Conservation (phyloP, 2,113 vertebrate species). For the Esox niger region DNA sequence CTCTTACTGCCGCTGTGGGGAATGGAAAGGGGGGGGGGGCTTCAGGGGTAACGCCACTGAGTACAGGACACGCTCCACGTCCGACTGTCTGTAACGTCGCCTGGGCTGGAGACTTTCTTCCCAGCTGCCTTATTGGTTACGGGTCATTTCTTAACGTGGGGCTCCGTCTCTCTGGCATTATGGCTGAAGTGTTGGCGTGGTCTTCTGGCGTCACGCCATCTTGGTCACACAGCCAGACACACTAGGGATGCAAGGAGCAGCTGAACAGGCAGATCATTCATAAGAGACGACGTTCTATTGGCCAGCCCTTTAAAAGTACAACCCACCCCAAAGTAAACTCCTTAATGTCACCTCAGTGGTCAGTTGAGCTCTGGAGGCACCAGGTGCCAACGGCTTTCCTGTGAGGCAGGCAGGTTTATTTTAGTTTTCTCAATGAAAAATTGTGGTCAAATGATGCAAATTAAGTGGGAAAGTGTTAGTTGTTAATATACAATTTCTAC, state of each 20-base stretch:
- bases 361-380: too few species aligned
- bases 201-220: conserved; percentile 19
- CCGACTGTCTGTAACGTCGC: background rate
- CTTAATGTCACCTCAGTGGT: too few species aligned
- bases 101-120: background rate
- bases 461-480: too few species aligned
- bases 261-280: background rate
- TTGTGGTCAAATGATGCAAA: too few species aligned
- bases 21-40: conserved; percentile 16
- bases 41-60: conserved; percentile 42
- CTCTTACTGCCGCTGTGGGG: conserved; percentile 47
- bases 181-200: conserved; percentile 1
- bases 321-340: too few species aligned
- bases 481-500: too few species aligned
- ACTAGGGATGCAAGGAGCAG: conserved; percentile 40
- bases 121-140: too few species aligned
- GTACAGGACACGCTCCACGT: background rate
- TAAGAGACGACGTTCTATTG: background rate
- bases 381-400: too few species aligned
- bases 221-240: conserved; percentile 35
- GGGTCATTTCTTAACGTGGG: background rate
- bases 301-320: too few species aligned
- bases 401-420: too few species aligned
- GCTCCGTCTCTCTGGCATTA: conserved; percentile 22
- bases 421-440: too few species aligned